Percentiles rank a stretch among this genome's conserved stretches.
Evolutionary conservation across 2,888 invertebrate species (phyloP).

Genomic region (Scaptomyza flava): DNA sequence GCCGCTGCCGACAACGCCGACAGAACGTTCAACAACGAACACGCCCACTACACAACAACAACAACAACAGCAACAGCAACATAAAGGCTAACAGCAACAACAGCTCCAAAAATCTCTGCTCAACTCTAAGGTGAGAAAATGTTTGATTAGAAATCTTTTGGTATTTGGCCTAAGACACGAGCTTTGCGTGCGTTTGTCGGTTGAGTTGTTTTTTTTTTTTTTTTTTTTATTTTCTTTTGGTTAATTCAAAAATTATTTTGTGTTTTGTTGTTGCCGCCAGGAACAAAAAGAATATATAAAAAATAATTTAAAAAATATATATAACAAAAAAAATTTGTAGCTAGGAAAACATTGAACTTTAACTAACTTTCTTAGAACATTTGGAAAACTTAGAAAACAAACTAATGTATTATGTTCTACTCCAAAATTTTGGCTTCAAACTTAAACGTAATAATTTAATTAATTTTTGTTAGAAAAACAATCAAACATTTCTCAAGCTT

Average conservation of each 20-base stretch:
- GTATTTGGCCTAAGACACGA: slow-evolving; percentile 28
- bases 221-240: background rate
- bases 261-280: slow-evolving; percentile 30
- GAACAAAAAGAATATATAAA: background rate
- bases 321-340: background rate
- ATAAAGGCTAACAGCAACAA: slow-evolving; percentile 32
- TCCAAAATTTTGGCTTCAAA: too few relatives aligned
- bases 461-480: background rate
- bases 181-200: slow-evolving; percentile 50
- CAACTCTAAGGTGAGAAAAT: slow-evolving; percentile 75
- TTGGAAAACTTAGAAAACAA: too few relatives aligned
- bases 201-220: slow-evolving; percentile 22
- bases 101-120: slow-evolving; percentile 14
- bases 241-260: slow-evolving; percentile 12
- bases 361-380: too few relatives aligned
- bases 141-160: slow-evolving; percentile 71
- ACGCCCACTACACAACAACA: slow-evolving; percentile 71
- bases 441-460: background rate
- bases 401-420: too few relatives aligned
- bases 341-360: background rate
- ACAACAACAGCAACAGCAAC: slow-evolving; percentile 24
- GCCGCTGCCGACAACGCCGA: slow-evolving; percentile 72
- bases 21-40: slow-evolving; percentile 81
- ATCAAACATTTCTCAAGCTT: background rate
- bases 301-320: background rate